Evolutionary conservation across 2,888 invertebrate genomes (phyloP), one percentile per base, ranked within the genome.

Genomic region (Schizotus pectinicornis): DNA sequence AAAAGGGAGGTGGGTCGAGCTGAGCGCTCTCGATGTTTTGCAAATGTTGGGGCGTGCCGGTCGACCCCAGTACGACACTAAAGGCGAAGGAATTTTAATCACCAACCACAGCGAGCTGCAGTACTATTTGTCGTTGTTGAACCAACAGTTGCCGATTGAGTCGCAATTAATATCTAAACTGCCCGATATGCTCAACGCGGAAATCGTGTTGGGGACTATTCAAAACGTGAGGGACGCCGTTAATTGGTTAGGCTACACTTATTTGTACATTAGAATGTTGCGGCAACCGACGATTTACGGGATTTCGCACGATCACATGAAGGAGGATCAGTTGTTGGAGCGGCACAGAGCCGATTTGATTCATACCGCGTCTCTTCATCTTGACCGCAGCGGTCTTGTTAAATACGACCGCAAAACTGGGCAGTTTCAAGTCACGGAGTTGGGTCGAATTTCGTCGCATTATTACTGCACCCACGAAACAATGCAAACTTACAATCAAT

Each of bases 41-140:
- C 98, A 97, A 84, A 99, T 99, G 98, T 80, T 99, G 76, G 99
- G 99, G 54, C 84, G 99, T 70, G 99, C 99, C 45, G 99, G 99
- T 58, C 86, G 99, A 12, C 99, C 99, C 0, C 97, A 98, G 82
- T 99, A 98, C 79, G 99, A 99, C 76, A 95, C 95, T 0, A 96
- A 98, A 81, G 99, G 96, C 58, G 94, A 95, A 80, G 88, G 99
- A 56, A 98, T 99, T 72, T 85, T 99, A 33, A 97, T 99, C 50
- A 99, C 99, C 0, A 98, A 99, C 79, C 98, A 99, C 81, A 95
- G 95, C 62, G 99, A 99, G 80, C 86, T 99, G 6, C 98, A 98
- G 73, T 99, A 97, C 81, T 99, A 99, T 80, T 82, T 99, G 13
- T 98, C 98, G 0, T 83, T 99, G 9, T 85, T 99, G 64, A 99